phyloP scores from a whole-genome alignment of 2,797 vertebrate species.

The Lophotriccus pileatus region DNA sequence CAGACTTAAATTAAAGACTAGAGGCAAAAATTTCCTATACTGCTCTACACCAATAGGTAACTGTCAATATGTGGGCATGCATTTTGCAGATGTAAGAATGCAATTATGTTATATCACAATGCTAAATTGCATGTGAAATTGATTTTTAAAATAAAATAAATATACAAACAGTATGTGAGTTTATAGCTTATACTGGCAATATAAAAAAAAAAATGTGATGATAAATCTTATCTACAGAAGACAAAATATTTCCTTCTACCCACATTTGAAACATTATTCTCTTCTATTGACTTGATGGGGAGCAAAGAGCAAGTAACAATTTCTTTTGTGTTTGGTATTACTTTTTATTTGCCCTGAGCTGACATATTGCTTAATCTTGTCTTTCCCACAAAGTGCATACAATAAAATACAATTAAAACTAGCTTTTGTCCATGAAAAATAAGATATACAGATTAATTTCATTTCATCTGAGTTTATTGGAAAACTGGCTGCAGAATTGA shows the following conservation, averaged over 20 bases:
- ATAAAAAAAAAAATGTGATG: background rate
- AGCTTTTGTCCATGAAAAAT: background rate
- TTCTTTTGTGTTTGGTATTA: background rate
- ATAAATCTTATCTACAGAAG: background rate
- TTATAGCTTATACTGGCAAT: background rate
- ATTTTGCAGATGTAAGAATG: background rate
- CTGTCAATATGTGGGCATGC: background rate
- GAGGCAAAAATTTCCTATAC: background rate
- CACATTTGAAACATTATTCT: background rate
- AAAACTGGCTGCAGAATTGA: background rate
- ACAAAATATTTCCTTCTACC: background rate
- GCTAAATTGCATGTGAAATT: background rate
- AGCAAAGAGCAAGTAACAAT: background rate
- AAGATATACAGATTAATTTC: background rate
- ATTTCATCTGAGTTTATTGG: background rate
- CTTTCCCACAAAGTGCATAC: background rate
- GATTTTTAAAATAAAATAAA: background rate
- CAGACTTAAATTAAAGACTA: background rate
- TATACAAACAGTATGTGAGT: background rate
- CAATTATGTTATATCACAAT: background rate
- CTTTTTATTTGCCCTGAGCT: background rate
- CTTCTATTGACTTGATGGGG: background rate
- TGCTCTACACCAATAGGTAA: background rate
- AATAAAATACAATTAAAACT: background rate
- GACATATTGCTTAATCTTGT: background rate